Conservation (phyloP, 2,888 invertebrate genomes). For the Agonum fuliginosum region DNA sequence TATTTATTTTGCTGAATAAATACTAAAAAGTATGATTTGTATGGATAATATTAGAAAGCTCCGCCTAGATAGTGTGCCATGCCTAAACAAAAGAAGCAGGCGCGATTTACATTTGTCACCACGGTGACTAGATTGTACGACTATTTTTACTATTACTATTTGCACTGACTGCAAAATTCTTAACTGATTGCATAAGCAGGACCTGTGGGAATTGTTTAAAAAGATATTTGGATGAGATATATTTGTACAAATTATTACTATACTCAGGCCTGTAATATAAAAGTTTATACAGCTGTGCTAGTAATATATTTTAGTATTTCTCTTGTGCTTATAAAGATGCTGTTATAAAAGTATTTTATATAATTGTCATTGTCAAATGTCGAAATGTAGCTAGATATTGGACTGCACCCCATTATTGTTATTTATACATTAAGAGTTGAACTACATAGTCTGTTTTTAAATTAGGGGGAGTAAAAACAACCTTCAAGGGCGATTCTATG, state of each 20-base stretch:
- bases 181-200: conserved; percentile 47
- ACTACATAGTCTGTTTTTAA: too few relatives aligned
- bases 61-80: conserved; percentile 44
- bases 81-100: conserved; percentile 16
- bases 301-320: conserved; percentile 59
- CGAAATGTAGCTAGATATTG: conserved; percentile 30
- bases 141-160: conserved; percentile 49
- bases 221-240: conserved; percentile 55
- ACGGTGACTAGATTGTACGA: conserved; percentile 43
- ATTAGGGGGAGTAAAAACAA: too few relatives aligned
- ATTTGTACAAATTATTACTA: conserved; percentile 58
- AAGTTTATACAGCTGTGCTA: conserved; percentile 59
- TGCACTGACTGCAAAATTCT: conserved; percentile 51
- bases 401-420: too few relatives aligned
- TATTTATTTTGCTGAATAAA: conserved; percentile 43
- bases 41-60: conserved; percentile 28
- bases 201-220: conserved; percentile 47
- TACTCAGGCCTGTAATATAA: conserved; percentile 60
- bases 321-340: conserved; percentile 58
- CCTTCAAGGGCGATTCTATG: too few relatives aligned
- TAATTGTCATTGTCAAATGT: conserved; percentile 45
- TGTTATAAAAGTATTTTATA: conserved; percentile 55
- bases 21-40: conserved; percentile 7
- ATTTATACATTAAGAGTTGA: too few relatives aligned
- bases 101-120: conserved; percentile 17